Conservation (phyloP, 2,113 vertebrate species). For the Brachyhypopomus occidentalis region DNA sequence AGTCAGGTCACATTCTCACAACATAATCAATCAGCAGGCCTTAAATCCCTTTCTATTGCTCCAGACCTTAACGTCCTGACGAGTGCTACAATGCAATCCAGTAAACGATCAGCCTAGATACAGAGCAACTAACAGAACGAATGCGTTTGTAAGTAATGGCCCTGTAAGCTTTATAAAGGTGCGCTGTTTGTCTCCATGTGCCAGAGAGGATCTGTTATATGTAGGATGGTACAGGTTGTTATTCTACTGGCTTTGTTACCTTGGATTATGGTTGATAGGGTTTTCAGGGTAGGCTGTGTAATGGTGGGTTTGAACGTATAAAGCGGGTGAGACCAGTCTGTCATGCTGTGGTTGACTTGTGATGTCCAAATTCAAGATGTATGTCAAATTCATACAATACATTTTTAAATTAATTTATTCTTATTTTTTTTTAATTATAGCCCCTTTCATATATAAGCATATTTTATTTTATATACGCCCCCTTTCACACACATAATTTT, state of each 20-base stretch:
- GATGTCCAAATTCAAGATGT: not conserved
- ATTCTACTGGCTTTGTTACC: not conserved
- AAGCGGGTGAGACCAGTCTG: too few species aligned
- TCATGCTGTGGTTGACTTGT: not conserved
- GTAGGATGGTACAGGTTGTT: not conserved
- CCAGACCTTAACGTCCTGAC: not conserved
- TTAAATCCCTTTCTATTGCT: not conserved
- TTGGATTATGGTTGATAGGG: not conserved
- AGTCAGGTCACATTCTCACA: conserved; percentile 1
- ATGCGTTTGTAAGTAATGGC: not conserved
- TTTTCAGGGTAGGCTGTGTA: not conserved
- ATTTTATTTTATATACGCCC: too few species aligned
- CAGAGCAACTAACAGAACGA: not conserved
- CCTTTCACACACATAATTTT: too few species aligned
- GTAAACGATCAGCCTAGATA: not conserved
- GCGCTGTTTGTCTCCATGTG: not conserved
- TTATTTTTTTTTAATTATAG: too few species aligned
- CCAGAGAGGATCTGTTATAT: not conserved
- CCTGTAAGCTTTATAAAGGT: not conserved
- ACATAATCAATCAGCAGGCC: not conserved
- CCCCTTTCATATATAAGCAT: too few species aligned
- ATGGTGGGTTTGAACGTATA: not conserved
- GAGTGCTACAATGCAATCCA: not conserved
- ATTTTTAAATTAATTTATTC: too few species aligned
- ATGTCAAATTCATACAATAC: too few species aligned